A percentile compares a stretch with the other conserved stretches of the same genome.
These are phyloP conservation scores for Cephus sareptanus DNA, from an alignment of 2,888 invertebrate genomes.

Conservation along the genomic window DNA sequence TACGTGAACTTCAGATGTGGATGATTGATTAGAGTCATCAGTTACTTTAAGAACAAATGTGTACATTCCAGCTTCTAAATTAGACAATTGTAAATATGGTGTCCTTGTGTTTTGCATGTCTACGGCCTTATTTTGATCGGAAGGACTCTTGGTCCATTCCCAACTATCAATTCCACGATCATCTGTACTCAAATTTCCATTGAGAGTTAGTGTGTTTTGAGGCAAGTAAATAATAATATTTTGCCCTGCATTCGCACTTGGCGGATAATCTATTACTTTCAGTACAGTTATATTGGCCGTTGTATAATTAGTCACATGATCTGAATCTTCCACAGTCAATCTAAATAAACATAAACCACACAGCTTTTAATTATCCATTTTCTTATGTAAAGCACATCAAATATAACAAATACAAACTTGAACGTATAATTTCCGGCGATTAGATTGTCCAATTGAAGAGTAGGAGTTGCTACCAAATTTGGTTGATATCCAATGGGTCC, in stretches of 20 bases:
- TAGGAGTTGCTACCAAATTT: conserved; percentile 81
- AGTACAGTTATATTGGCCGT: conserved; percentile 90
- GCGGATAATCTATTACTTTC: conserved; percentile 93
- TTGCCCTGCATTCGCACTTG: conserved; percentile 92
- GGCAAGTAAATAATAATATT: conserved; percentile 92
- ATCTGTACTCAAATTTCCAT: conserved; percentile 91
- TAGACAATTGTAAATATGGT: conserved; percentile 87
- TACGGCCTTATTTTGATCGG: conserved; percentile 89
- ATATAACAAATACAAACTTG: conserved; percentile 65
- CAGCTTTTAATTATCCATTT: neutral
- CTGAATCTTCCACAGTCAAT: conserved; percentile 91
- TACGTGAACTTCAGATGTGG: conserved; percentile 89
- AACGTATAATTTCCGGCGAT: conserved; percentile 92
- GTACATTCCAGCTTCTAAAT: conserved; percentile 93
- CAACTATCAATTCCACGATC: conserved; percentile 93
- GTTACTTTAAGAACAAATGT: conserved; percentile 93
- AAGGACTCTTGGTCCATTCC: conserved; percentile 95
- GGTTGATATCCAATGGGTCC: conserved; percentile 89
- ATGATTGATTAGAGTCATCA: conserved; percentile 89
- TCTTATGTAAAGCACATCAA: neutral
- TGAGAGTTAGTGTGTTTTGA: conserved; percentile 84
- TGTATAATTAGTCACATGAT: conserved; percentile 86
- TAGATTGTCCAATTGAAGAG: conserved; percentile 85
- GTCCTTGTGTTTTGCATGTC: conserved; percentile 97
- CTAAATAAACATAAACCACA: conserved; percentile 51